Conservation (phyloP, 2,113 vertebrate species). For the Pycnonotus jocosus region DNA sequence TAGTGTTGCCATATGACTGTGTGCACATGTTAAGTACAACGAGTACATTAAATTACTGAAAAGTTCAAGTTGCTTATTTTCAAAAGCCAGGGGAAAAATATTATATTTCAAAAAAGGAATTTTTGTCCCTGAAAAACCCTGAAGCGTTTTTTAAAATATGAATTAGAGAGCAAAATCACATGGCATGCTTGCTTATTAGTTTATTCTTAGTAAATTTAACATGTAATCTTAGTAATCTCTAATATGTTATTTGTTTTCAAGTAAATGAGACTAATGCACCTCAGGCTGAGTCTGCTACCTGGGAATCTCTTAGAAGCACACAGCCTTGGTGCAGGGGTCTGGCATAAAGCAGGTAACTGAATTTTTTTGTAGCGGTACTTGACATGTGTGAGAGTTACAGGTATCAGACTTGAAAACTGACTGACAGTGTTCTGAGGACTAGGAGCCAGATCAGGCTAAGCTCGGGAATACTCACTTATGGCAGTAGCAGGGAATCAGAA, state of each 20-base stretch:
- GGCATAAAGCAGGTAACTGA: background rate
- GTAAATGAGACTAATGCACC: background rate
- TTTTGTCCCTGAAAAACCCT: background rate
- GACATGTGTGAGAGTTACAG: background rate
- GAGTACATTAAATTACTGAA: background rate
- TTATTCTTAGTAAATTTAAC: background rate
- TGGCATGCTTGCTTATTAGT: background rate
- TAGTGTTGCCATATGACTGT: slow-evolving; percentile 22
- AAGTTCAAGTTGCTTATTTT: background rate
- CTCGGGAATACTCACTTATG: background rate
- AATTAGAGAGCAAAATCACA: background rate
- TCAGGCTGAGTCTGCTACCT: background rate
- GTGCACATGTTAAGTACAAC: background rate
- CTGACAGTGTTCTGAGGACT: background rate
- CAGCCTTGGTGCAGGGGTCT: background rate
- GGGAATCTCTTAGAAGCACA: background rate
- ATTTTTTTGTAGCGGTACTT: background rate
- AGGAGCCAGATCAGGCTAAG: background rate
- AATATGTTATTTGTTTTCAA: background rate
- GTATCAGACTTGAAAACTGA: background rate
- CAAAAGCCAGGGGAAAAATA: background rate
- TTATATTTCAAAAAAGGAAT: background rate
- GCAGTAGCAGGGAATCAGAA: background rate
- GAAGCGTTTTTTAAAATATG: background rate
- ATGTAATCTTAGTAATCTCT: background rate